Percentiles rank a stretch among this genome's conserved stretches.
Evolutionary conservation across 2,888 invertebrate species (phyloP).

Genomic region (Imbricaverruca yamaguchii): DNA sequence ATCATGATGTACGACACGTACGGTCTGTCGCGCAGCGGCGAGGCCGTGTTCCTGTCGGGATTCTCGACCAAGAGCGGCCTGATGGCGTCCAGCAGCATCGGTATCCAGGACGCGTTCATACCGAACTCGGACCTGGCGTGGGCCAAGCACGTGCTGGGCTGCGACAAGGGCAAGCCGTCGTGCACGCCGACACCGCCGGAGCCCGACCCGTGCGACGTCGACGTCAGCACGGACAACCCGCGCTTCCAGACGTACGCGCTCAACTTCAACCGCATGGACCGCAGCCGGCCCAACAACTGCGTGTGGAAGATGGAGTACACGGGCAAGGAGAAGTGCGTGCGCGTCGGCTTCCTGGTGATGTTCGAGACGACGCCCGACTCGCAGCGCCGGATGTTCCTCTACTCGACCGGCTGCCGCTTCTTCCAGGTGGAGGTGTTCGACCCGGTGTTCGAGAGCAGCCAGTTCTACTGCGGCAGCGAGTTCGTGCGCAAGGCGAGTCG

Average conservation of each 20-base stretch:
- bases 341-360: not conserved
- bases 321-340: constrained; percentile 7
- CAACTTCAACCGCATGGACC: not conserved
- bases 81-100: constrained; percentile 1
- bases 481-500: not conserved
- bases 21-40: constrained; percentile 9
- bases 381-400: not conserved
- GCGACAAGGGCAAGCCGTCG: not conserved
- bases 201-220: not conserved
- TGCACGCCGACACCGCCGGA: not conserved
- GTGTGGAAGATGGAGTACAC: constrained; percentile 9
- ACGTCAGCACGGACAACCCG: not conserved
- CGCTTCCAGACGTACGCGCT: not conserved
- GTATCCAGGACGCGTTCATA: not conserved
- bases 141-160: not conserved
- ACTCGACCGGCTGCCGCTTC: constrained; percentile 10
- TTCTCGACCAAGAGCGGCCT: not conserved
- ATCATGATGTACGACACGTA: constrained; percentile 20
- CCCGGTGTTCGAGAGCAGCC: constrained; percentile 3
- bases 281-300: constrained; percentile 11
- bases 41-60: not conserved
- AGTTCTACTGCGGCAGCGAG: constrained; percentile 13
- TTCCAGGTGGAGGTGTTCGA: constrained; percentile 20
- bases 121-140: not conserved
- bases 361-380: constrained; percentile 1